Conservation (phyloP, 2,113 vertebrate species). For the Mustelus asterias region DNA sequence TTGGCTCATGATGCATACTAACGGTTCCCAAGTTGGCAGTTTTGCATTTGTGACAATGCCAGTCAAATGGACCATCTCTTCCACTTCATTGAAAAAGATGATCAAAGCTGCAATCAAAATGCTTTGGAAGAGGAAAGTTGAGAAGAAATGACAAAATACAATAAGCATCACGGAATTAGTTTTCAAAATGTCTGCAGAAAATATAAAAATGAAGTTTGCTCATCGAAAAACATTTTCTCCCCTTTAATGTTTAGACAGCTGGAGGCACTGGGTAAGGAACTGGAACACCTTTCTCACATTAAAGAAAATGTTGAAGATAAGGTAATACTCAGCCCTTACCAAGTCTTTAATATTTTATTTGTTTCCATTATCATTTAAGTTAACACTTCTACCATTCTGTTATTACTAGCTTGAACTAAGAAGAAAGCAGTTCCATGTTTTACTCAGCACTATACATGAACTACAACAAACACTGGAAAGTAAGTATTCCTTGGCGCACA, state of each 20-base stretch:
- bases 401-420: conserved; percentile 79
- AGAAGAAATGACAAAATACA: neutral
- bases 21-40: neutral
- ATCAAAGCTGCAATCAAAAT: neutral
- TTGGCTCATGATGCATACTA: neutral
- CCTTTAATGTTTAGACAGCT: conserved; percentile 67
- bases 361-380: neutral
- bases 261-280: conserved; percentile 89
- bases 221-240: conserved; percentile 30
- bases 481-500: conserved; percentile 57
- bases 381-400: conserved; percentile 35
- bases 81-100: neutral
- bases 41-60: neutral
- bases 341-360: conserved; percentile 14
- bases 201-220: neutral
- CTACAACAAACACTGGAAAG: conserved; percentile 95
- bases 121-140: neutral
- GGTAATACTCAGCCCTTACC: conserved; percentile 55
- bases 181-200: neutral
- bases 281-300: conserved; percentile 86
- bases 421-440: conserved; percentile 95
- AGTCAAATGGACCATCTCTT: no score
- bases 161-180: conserved; percentile 22
- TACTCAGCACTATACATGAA: conserved; percentile 94
- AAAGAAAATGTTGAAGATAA: conserved; percentile 97